A percentile compares a stretch with the other conserved stretches of the same genome.
phyloP scores from a whole-genome alignment of 2,888 invertebrate genomes.

The Eupithecia dodoneata region DNA sequence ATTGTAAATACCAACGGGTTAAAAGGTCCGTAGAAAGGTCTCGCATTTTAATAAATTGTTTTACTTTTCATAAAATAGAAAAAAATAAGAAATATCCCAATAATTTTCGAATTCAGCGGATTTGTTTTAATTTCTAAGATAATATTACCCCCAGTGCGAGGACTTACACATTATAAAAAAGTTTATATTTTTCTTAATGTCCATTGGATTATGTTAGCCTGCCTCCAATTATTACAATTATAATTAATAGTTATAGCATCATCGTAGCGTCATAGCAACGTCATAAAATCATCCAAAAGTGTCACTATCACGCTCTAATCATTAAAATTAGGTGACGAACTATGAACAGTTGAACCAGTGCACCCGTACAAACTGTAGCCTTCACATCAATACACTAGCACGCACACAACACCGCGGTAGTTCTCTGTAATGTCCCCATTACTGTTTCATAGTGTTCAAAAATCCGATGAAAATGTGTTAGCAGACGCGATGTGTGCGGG shows the following conservation, averaged over 20 bases:
- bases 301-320: constrained; percentile 63
- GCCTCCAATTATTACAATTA: constrained; percentile 5
- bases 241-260: constrained; percentile 12
- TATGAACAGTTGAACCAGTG: constrained; percentile 66
- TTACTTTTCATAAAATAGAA: too few species aligned
- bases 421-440: constrained; percentile 49
- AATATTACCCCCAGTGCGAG: too few species aligned
- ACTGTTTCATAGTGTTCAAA: constrained; percentile 43
- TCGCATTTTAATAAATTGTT: too few species aligned
- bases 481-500: constrained; percentile 57
- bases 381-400: constrained; percentile 68
- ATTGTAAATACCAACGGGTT: neutral
- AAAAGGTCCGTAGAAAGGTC: neutral
- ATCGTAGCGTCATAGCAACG: constrained; percentile 59
- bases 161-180: too few species aligned
- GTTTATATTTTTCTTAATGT: neutral
- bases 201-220: neutral
- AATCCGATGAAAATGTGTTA: constrained; percentile 53
- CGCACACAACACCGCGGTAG: constrained; percentile 61
- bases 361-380: constrained; percentile 73
- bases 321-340: constrained; percentile 70
- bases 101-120: too few species aligned
- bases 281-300: constrained; percentile 47
- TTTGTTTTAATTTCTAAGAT: too few species aligned
- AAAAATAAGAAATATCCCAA: too few species aligned